These are phyloP conservation scores for Apeltes quadracus DNA, from an alignment of 2,113 vertebrate species.

Conservation along the genomic window DNA sequence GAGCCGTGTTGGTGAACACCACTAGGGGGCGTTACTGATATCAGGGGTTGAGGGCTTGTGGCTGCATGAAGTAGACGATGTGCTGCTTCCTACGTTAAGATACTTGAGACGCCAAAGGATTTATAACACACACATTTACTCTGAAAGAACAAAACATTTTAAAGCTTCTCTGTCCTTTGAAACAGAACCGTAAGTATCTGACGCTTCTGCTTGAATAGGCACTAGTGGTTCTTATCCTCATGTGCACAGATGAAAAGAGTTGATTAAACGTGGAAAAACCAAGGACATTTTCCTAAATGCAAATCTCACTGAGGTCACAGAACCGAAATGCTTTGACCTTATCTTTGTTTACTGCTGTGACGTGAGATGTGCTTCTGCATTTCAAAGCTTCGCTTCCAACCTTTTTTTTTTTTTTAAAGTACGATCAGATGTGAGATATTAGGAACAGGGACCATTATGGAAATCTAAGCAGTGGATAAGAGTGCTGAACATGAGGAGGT, in stretches of 20 bases:
- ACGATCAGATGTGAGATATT: neutral
- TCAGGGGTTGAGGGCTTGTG: neutral
- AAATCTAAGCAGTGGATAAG: neutral
- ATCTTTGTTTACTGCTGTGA: neutral
- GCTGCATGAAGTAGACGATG: slow-evolving; percentile 9
- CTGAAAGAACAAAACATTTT: neutral
- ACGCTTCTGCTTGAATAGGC: neutral
- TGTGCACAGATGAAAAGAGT: neutral
- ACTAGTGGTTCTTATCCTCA: neutral
- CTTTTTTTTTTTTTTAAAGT: too few relatives aligned
- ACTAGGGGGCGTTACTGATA: slow-evolving; percentile 50
- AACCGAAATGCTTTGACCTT: neutral
- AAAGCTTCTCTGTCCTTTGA: neutral
- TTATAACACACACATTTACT: neutral
- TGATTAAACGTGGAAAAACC: neutral
- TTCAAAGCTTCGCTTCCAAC: too few relatives aligned
- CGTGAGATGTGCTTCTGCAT: neutral
- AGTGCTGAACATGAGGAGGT: neutral
- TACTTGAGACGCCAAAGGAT: neutral
- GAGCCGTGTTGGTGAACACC: slow-evolving; percentile 14
- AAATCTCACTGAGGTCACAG: neutral
- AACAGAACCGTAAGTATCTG: neutral
- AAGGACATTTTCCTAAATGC: neutral
- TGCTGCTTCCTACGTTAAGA: neutral
- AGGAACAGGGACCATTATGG: neutral